These are phyloP conservation scores for Coregonus sp. DNA, from an alignment of 2,797 vertebrate species.

Conservation along the genomic window DNA sequence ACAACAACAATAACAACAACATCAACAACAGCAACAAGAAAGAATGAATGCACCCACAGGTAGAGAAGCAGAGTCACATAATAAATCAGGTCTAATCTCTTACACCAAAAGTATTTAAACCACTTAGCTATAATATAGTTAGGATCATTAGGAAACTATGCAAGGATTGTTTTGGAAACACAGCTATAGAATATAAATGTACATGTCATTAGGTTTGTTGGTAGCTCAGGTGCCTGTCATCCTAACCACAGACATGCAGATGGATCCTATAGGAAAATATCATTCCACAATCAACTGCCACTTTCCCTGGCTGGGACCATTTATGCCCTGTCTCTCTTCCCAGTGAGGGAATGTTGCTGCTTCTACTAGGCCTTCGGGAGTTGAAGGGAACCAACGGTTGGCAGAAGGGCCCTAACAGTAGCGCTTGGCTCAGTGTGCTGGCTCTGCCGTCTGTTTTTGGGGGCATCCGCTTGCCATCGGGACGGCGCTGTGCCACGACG, in stretches of 20 bases:
- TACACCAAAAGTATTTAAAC: conserved; percentile 12
- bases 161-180: conserved; percentile 24
- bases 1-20: neutral
- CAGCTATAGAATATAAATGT: conserved; percentile 9
- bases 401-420: conserved; percentile 61
- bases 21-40: too few species aligned
- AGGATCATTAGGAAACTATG: conserved; percentile 31
- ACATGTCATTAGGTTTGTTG: conserved; percentile 26
- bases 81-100: conserved; percentile 13
- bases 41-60: neutral
- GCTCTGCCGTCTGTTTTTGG: conserved; percentile 28
- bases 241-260: conserved; percentile 15
- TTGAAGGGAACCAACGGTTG: conserved; percentile 19
- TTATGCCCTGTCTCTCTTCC: conserved; percentile 3
- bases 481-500: conserved; percentile 15
- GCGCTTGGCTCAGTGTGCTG: conserved; percentile 49
- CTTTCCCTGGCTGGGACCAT: conserved; percentile 11
- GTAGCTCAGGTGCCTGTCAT: conserved; percentile 11
- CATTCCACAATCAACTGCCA: neutral
- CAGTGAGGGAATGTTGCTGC: conserved; percentile 28
- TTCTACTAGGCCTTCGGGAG: conserved; percentile 41
- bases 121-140: conserved; percentile 20
- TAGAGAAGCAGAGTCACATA: neutral
- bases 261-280: conserved; percentile 15
- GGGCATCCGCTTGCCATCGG: neutral